Percentiles rank a stretch among this genome's conserved stretches.
Conservation (phyloP, 2,113 vertebrate genomes). For the Siniperca knerii region DNA sequence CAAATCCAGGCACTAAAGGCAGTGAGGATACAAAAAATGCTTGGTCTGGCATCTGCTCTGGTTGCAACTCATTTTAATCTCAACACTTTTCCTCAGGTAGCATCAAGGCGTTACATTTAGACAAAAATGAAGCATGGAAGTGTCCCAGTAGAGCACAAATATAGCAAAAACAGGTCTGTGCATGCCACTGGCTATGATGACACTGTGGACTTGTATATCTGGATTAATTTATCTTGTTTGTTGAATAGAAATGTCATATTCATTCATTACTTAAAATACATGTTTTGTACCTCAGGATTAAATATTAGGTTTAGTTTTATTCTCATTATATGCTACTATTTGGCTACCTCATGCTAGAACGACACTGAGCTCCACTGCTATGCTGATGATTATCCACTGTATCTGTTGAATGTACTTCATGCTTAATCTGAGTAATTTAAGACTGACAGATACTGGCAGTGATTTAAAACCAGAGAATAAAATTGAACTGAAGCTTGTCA, state of each 20-base stretch:
- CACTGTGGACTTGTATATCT: neutral
- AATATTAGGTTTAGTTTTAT: neutral
- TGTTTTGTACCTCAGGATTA: neutral
- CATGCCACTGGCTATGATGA: neutral
- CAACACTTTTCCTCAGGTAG: no score
- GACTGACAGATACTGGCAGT: neutral
- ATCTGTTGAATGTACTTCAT: slow-evolving; percentile 4
- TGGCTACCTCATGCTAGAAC: neutral
- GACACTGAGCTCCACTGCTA: neutral
- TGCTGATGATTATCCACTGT: slow-evolving; percentile 21
- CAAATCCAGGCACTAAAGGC: neutral
- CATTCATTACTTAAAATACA: neutral
- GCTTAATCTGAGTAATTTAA: neutral
- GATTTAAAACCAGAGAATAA: slow-evolving; percentile 18
- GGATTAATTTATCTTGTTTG: neutral
- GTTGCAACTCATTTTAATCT: slow-evolving; percentile 1
- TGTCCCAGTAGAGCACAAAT: neutral
- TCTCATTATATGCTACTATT: neutral
- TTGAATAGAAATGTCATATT: neutral
- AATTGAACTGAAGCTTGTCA: slow-evolving; percentile 5
- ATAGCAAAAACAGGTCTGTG: neutral
- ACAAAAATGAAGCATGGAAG: neutral
- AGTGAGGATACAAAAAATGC: neutral
- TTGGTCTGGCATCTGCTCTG: neutral
- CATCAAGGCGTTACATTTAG: neutral